phyloP scores from a whole-genome alignment of 1,140 invertebrate genomes.

The Pseudomyrmex gracilis region DNA sequence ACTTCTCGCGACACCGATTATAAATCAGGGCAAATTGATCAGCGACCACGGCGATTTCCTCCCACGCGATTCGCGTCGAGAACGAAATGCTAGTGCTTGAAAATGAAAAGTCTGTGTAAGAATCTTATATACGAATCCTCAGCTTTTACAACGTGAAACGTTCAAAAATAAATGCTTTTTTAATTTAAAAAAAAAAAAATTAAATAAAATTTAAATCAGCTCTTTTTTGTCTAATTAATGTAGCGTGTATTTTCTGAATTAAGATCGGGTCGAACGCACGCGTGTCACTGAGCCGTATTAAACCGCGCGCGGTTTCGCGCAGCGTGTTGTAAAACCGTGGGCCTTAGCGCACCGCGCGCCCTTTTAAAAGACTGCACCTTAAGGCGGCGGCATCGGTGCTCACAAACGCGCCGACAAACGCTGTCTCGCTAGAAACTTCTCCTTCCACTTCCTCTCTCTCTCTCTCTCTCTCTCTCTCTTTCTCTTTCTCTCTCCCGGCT shows the following conservation, averaged over 20 bases:
- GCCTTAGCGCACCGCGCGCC: constrained; percentile 35
- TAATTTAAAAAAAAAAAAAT: too few relatives aligned
- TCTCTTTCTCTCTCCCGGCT: neutral
- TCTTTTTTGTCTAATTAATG: too few relatives aligned
- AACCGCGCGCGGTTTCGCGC: constrained; percentile 1
- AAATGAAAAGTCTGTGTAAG: too few relatives aligned
- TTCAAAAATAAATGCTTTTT: too few relatives aligned
- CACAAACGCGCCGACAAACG: constrained; percentile 84
- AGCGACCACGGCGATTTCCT: constrained; percentile 69
- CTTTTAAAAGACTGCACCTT: constrained; percentile 76
- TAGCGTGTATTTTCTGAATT: too few relatives aligned
- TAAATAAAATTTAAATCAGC: too few relatives aligned
- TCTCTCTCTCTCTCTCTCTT: too few relatives aligned
- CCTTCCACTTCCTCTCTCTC: neutral
- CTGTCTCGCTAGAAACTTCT: constrained; percentile 79
- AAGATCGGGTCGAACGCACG: neutral
- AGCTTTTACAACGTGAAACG: too few relatives aligned
- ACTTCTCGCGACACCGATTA: constrained; percentile 73
- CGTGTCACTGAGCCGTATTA: constrained; percentile 10
- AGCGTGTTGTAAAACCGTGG: constrained; percentile 48
- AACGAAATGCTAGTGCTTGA: constrained; percentile 19
- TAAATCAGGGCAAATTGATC: constrained; percentile 85
- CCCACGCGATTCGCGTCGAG: constrained; percentile 74
- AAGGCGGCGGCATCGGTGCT: constrained; percentile 78
- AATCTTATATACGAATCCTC: too few relatives aligned